Conservation (phyloP, 2,113 vertebrate species). For the Perca fluviatilis region DNA sequence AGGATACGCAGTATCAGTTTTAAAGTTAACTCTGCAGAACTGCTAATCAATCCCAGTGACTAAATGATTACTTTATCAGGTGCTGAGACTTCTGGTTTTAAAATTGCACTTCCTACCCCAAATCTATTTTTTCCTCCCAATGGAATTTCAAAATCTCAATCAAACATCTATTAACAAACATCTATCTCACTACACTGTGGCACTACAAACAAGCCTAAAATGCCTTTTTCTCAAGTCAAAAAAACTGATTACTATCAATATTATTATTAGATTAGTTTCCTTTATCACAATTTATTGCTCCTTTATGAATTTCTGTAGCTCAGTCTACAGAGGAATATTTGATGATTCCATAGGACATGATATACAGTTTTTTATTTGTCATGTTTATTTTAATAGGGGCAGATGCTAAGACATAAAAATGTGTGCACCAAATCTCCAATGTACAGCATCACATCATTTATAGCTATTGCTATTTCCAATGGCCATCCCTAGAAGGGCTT, state of each 20-base stretch:
- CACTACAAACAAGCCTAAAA: conserved; percentile 6
- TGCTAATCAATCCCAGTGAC: conserved; percentile 7
- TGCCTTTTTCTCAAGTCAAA: conserved; percentile 1
- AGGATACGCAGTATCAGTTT: conserved; percentile 3
- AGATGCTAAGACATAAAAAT: no score
- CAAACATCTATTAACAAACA: no score
- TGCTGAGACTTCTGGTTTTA: conserved; percentile 11
- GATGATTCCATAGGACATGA: neutral
- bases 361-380: neutral
- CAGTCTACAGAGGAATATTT: neutral
- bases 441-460: no score
- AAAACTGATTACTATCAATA: conserved; percentile 6
- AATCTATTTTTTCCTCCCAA: neutral
- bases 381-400: no score
- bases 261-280: conserved; percentile 10
- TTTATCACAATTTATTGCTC: neutral
- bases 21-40: conserved; percentile 5
- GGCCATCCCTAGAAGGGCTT: no score
- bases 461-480: no score
- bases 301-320: neutral
- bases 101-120: conserved; percentile 9
- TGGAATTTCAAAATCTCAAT: conserved; percentile 17
- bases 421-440: no score
- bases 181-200: conserved; percentile 1
- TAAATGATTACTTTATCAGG: conserved; percentile 20